Evolutionary conservation across 2,888 invertebrate genomes (phyloP), one percentile per base, ranked within the genome.

Genomic region (Azorinus chamasolen): DNA sequence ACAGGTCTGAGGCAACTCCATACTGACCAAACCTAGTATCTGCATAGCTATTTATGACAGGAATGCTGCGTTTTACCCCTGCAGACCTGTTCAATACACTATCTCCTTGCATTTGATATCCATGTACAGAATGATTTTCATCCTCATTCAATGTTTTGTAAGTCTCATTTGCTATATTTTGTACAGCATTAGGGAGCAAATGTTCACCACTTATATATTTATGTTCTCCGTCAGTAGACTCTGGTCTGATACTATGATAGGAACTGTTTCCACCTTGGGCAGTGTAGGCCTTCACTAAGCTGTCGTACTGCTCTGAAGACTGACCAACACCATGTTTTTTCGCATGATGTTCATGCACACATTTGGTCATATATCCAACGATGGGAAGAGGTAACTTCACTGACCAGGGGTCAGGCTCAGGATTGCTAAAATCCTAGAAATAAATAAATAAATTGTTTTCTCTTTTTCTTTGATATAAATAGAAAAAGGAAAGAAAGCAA

Each of bases 391-490:
- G 88, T 68, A 90, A 58, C 5, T 84, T 79, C 2, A 86, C 76
- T 6, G 87, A 83, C 87, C 88, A 90, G 0, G 88, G 87, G 51
- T 89, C 89, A 32, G 90, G 90, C 62, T 90, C 89, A 39, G 84
- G 80, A 16, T 75, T 59, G 18, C 64, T 70, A 41, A 87, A 87
- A 54, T 88, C 85, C 90, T 90, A 80, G 25, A 80, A 83, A 41
- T 55, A 18, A 41, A 6, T 22, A 18, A 27, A 18, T n/a, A 5
- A 55, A n/a, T n/a, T n/a, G n/a, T n/a, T n/a, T n/a, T n/a, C n/a
- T n/a, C n/a, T n/a, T n/a, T n/a, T n/a, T n/a, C n/a, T n/a, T 24
- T 25, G 24, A 24, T 24, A 18, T 20, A 14, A 20, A 41, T 41
- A 41, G 41, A 41, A 41, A 41, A n/a, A n/a, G n/a, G n/a, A n/a